These are phyloP conservation scores for Erpobdella octoculata DNA, from an alignment of 2,888 invertebrate species.

Conservation along the genomic window DNA sequence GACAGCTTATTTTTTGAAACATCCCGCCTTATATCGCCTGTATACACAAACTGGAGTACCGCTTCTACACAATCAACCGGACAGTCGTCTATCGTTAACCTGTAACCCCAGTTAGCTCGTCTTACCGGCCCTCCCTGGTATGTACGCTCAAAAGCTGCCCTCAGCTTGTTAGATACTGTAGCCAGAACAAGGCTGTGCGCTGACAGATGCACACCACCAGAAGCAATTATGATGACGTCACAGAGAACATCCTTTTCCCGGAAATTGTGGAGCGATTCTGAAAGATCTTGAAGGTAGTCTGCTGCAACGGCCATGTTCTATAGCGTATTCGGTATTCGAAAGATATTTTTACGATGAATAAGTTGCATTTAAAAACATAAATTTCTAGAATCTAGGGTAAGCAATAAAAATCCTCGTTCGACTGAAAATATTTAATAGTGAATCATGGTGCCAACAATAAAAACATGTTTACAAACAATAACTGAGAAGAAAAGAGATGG, in stretches of 20 bases:
- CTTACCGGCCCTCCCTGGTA: neutral
- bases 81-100: slow-evolving; percentile 19
- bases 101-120: slow-evolving; percentile 3
- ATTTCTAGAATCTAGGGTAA: too few relatives aligned
- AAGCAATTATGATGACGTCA: slow-evolving; percentile 18
- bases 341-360: too few relatives aligned
- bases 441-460: too few relatives aligned
- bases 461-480: too few relatives aligned
- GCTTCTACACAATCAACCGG: neutral
- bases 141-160: slow-evolving; percentile 18
- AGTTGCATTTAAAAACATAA: too few relatives aligned
- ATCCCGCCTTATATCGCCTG: slow-evolving; percentile 1
- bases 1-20: neutral
- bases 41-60: slow-evolving; percentile 24
- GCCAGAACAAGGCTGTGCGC: slow-evolving; percentile 25
- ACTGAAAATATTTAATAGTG: too few relatives aligned
- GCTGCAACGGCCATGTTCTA: too few relatives aligned
- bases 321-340: too few relatives aligned
- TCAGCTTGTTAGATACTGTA: slow-evolving; percentile 14
- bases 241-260: slow-evolving; percentile 15
- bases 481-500: too few relatives aligned
- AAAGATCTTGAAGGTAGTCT: too few relatives aligned
- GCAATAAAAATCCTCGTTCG: too few relatives aligned
- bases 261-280: slow-evolving; percentile 8
- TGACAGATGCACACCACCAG: neutral